A percentile compares a stretch with the other conserved stretches of the same genome.
Evolutionary conservation across 2,888 invertebrate species (phyloP).

Genomic region (Aricia artaxerxes): DNA sequence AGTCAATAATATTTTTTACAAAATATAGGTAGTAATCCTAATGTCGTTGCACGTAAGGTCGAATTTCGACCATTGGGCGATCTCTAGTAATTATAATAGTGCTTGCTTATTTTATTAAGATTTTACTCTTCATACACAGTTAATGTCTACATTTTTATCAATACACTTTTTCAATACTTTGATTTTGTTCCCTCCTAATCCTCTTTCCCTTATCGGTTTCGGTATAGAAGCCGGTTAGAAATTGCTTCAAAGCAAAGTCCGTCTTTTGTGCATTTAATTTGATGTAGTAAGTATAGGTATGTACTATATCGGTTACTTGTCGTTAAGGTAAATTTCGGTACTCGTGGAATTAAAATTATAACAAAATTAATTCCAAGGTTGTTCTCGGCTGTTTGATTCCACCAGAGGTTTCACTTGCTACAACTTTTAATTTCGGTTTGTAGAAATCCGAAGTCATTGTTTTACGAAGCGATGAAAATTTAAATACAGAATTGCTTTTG

Average conservation of each 20-base stretch:
- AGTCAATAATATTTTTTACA: no score
- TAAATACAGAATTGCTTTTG: not conserved
- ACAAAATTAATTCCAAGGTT: not conserved
- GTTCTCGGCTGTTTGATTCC: not conserved
- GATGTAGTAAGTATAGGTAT: not conserved
- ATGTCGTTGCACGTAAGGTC: no score
- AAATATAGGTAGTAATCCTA: no score
- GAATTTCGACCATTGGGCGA: no score
- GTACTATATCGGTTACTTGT: not conserved
- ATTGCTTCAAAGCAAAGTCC: constrained; percentile 14
- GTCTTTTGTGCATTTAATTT: constrained; percentile 4
- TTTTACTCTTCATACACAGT: not conserved
- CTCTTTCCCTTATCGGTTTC: constrained; percentile 11
- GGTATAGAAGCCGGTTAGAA: not conserved
- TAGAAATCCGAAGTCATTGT: constrained; percentile 1
- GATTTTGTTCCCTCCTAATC: not conserved
- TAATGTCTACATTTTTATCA: not conserved
- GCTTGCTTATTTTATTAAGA: no score
- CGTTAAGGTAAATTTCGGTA: not conserved
- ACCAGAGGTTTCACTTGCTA: not conserved
- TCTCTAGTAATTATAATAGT: no score
- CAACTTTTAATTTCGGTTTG: constrained; percentile 11
- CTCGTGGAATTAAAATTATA: not conserved
- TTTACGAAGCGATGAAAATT: not conserved
- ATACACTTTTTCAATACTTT: constrained; percentile 1